Base-by-base conservation (phyloP, 2,113 vertebrate species). In the Fregata magnificens region DNA sequence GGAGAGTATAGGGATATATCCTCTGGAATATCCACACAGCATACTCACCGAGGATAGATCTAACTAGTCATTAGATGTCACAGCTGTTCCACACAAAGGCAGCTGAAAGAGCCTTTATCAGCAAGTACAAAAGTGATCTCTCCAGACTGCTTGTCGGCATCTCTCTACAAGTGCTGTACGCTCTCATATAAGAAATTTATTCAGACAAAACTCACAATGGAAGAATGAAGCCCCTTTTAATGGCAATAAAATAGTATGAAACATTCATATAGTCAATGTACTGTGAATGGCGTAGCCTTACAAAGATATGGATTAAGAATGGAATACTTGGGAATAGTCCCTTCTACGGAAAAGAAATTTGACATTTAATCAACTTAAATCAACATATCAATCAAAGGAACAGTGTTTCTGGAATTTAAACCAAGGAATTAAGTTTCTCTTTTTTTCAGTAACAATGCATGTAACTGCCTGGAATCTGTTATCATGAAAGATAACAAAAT, bases 91-190 rank as follows among this genome's bases (percentile, higher is more conserved):
- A 78, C 94, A 96, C 95, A 98, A 91, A 96, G 92, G 96, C 96
- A 97, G 97, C 97, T 98, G 95, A 97, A 98, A 98, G 97, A 97
- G 97, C 94, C 93, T 98, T 97, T 97, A 97, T 95, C 95, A 97
- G 95, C 95, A 97, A 95, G 90, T 90, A 97, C 79, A 96, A 97
- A 94, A 97, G 95, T 91, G 78, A 89, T 88, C 86, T 97, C 83
- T 88, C 86, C 95, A 96, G 90, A 90, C 71, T 93, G 90, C 85
- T 97, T 93, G 92, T 95, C 74, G 58, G 91, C 74, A 95, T 96
- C 91, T 96, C 81, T 94, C 91, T 90, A 90, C 88, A 82, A 93
- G 77, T 93, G 92, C 95, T 96, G 88, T 53, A 73, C 1, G 22
- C 97, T 96, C 96, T 97, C 91, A 93, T 89, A 90, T 90, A 95